Base-by-base conservation (phyloP, 2,888 invertebrate species). In the Chrysomela aeneicollis region DNA sequence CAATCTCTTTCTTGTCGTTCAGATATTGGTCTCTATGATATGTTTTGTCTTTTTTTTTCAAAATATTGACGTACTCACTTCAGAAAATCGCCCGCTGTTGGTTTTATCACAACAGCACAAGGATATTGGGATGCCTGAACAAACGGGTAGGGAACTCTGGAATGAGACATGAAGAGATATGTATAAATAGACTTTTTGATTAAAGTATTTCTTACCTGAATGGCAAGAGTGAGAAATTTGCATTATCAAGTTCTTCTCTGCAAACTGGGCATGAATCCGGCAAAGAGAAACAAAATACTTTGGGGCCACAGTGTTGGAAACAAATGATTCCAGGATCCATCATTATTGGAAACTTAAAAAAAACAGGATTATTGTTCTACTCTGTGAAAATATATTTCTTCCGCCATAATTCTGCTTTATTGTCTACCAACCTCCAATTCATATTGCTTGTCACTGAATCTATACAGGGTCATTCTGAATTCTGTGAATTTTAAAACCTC, bases 251-350 rank as follows among this genome's bases (percentile, higher is more conserved):
- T 81, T 89, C 87, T 71, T 85, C 85, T 71, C 87, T 85, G 83
- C 96, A 96, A 73, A 90, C 86, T 61, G 94, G 94, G 81, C 95
- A 96, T 72, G 84, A 82, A 77, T 88, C 87, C 53, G 94, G 94
- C 77, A 95, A 86, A 72, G 85, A 84, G 77, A 92, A 91, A 81
- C 94, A 94, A 84, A 95, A 94, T 74, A 95, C 89, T 84, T 91
- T 90, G 70, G 90, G 87, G 63, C 87, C 88, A 82, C 95, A 95
- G 84, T 96, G 96, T 85, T 94, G 92, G 84, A 94, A 94, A 85
- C 95, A 95, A 81, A 94, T 87, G 80, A 95, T 92, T 77, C 92
- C 91, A 76, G 92, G 91, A 86, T 92, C 92, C 86, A 88, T 88
- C 49, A 19, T 65, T n/a, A 12, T 51, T 61, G 47, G 49, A n/a